Percentiles rank a stretch among this genome's conserved stretches.
phyloP scores from a whole-genome alignment of 2,113 vertebrate species.

The Sisor rabdophorus region DNA sequence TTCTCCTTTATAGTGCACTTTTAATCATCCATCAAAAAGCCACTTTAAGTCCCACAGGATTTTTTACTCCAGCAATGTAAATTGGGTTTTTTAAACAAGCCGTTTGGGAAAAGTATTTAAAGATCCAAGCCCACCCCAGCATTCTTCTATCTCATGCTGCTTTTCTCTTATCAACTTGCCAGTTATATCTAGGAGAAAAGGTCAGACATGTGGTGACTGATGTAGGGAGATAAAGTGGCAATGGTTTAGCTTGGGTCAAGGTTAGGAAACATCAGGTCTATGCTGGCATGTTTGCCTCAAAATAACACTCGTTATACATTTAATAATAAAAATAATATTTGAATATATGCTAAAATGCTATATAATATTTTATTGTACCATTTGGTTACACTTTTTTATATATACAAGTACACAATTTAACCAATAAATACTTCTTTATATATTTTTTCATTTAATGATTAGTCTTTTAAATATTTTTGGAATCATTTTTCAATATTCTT shows the following conservation, averaged over 20 bases:
- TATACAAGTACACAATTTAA: too few species aligned
- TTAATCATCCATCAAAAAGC: constrained; percentile 53
- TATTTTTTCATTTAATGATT: too few species aligned
- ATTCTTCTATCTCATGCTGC: constrained; percentile 2
- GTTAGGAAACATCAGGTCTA: constrained; percentile 27
- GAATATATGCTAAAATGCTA: background rate
- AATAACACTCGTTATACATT: constrained; percentile 14
- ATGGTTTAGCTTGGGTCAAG: constrained; percentile 37
- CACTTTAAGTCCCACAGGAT: constrained; percentile 38
- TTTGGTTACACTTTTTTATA: background rate
- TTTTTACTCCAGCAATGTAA: constrained; percentile 42
- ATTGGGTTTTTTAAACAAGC: constrained; percentile 33
- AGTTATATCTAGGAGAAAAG: constrained; percentile 44
- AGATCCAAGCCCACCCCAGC: constrained; percentile 22
- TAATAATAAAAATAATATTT: constrained; percentile 46
- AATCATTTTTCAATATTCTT: too few species aligned
- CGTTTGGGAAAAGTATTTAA: constrained; percentile 44
- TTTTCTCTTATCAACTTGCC: constrained; percentile 33
- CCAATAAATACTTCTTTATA: too few species aligned
- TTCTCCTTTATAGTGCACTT: constrained; percentile 33
- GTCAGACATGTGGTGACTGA: constrained; percentile 35
- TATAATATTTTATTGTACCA: constrained; percentile 46
- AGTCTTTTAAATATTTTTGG: too few species aligned
- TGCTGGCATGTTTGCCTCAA: constrained; percentile 4
- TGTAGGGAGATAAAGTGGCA: constrained; percentile 37